Base-by-base conservation (phyloP, 1,140 invertebrate genomes). In the Procambarus virginalis region DNA sequence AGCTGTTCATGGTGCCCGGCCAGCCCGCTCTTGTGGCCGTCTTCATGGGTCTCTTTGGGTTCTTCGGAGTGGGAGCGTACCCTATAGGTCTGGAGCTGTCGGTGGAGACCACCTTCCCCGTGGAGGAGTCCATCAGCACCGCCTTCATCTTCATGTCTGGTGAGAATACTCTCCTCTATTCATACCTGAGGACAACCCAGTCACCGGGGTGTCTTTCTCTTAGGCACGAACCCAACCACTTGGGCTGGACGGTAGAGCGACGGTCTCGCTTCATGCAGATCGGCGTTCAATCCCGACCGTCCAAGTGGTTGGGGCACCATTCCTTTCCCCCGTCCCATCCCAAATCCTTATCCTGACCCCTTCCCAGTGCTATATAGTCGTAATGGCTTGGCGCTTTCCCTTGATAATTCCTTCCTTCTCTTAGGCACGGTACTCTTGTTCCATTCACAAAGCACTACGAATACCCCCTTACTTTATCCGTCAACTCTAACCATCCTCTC, bases 91-190 rank as follows among this genome's bases (percentile, higher is more conserved):
- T 92, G n/a, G 91, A 92, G 80, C 70, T 92, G 85, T 84, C 91
- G 48, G 91, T 92, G 51, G 91, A 92, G 87, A 75, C 88, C 2
- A 92, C 91, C 3, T 92, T 84, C 64, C 91, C 91, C 10, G 88
- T 92, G 20, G 91, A 92, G 73, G 88, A 90, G 60, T 70, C 55
- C 48, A 87, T 92, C 81, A 92, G 91, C 80, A 92, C 91, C 5
- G 91, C 91, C 60, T 92, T 92, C 46, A 92, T 92, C 17, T 92
- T 92, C 64, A 81, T 92, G 79, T 86, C 88, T 8, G 91, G 91
- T 85, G 68, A 60, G 85, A 10, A 34, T 34, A 46, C 51, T 55
- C 51, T 55, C 10, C 5, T 55, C 5, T 10, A 55, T 10, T 58
- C 70, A 34, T 34, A 34, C 34, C 6, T 9, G 34, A 2, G 12